These are phyloP conservation scores for Mythimna albipuncta DNA, from an alignment of 2,888 invertebrate genomes.

Conservation along the genomic window DNA sequence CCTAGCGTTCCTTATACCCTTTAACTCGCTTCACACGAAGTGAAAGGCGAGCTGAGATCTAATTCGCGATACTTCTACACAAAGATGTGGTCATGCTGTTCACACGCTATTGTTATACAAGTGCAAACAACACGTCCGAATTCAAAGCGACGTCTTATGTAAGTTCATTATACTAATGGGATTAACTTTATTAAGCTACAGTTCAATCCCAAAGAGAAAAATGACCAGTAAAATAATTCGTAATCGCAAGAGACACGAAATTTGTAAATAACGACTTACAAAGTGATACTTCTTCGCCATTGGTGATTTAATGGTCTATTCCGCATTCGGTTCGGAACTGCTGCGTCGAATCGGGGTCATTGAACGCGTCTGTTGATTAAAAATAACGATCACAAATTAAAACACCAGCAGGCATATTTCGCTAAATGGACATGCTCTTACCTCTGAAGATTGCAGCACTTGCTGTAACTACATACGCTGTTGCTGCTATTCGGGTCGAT, in stretches of 20 bases:
- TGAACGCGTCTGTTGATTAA: conserved; percentile 76
- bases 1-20: conserved; percentile 79
- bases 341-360: conserved; percentile 74
- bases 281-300: conserved; percentile 58
- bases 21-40: conserved; percentile 79
- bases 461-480: conserved; percentile 34
- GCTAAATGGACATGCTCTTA: conserved; percentile 65
- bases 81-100: conserved; percentile 80
- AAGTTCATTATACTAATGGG: conserved; percentile 74
- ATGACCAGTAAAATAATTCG: conserved; percentile 1
- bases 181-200: conserved; percentile 52
- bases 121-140: conserved; percentile 73
- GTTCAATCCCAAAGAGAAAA: neutral
- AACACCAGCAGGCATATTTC: conserved; percentile 64
- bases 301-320: conserved; percentile 64
- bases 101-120: conserved; percentile 81
- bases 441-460: conserved; percentile 51
- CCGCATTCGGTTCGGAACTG: conserved; percentile 71
- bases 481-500: conserved; percentile 51
- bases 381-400: conserved; percentile 76
- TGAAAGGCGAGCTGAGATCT: conserved; percentile 85
- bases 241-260: conserved; percentile 11
- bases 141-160: conserved; percentile 74
- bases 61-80: conserved; percentile 75
- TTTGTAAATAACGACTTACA: conserved; percentile 57